These are phyloP conservation scores for Noctua comes DNA, from an alignment of 2,888 invertebrate species.

Conservation along the genomic window DNA sequence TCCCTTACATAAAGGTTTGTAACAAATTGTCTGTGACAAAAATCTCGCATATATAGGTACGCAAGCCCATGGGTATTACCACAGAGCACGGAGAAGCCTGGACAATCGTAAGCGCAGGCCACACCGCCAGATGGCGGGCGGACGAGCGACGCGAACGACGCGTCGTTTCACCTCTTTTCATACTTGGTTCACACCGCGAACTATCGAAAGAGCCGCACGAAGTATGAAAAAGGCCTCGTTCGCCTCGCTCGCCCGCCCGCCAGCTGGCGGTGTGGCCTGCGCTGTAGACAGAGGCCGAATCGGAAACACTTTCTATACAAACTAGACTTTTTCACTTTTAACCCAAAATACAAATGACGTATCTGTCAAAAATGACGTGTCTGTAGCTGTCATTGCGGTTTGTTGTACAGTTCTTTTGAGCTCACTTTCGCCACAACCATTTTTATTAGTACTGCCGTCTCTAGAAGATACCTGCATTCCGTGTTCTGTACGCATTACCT, in stretches of 20 bases:
- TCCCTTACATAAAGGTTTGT: constrained; percentile 36
- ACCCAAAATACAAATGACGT: neutral
- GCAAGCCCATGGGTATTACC: constrained; percentile 55
- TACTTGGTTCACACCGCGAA: too few relatives aligned
- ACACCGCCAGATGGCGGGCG: too few relatives aligned
- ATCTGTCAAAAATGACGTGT: neutral
- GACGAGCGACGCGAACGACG: too few relatives aligned
- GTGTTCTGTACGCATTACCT: constrained; percentile 36
- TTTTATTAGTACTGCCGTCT: neutral
- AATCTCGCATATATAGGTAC: constrained; percentile 50
- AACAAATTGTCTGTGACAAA: constrained; percentile 61
- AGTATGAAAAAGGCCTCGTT: too few relatives aligned
- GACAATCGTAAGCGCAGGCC: too few relatives aligned
- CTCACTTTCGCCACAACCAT: neutral
- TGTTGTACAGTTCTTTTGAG: neutral
- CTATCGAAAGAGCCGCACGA: too few relatives aligned
- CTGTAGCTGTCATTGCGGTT: neutral
- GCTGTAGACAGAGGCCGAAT: neutral
- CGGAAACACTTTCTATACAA: neutral
- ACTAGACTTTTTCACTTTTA: neutral
- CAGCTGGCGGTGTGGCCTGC: too few relatives aligned
- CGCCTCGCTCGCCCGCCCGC: too few relatives aligned
- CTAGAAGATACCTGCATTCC: neutral
- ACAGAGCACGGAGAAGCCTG: neutral
- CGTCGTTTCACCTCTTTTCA: too few relatives aligned